Evolutionary conservation across 35 echinoderm and acorn worm genomes (phyloP).

Genomic region (Lytechinus variegatus): DNA sequence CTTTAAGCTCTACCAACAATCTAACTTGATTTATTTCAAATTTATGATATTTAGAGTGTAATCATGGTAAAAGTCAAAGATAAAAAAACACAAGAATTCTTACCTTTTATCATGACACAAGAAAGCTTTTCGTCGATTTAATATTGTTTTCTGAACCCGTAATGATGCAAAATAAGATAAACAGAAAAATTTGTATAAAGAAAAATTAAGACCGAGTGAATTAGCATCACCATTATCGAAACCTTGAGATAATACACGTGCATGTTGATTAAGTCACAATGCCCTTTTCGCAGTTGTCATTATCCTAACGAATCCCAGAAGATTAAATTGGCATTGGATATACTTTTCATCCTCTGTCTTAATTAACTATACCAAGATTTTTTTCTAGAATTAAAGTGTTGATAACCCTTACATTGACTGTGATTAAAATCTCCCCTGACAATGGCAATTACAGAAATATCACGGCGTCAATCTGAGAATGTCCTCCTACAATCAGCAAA

Average conservation of each 20-base stretch:
- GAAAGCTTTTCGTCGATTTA: not conserved
- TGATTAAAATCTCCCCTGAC: not conserved
- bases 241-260: not conserved
- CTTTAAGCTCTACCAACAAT: no score
- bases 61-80: no score
- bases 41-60: no score
- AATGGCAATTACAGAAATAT: not conserved
- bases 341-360: not conserved
- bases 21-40: no score
- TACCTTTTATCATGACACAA: no score
- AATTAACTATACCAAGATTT: not conserved
- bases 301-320: not conserved
- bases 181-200: not conserved
- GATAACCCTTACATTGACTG: not conserved
- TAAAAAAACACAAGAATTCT: no score
- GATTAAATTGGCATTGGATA: conserved; percentile 12
- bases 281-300: not conserved
- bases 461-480: not conserved
- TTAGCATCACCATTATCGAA: not conserved
- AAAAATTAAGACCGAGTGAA: not conserved
- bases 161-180: not conserved
- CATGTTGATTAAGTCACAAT: not conserved
- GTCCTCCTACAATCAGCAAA: not conserved
- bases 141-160: not conserved
- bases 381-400: not conserved